These are phyloP conservation scores for Gonioctena quinquepunctata DNA, from an alignment of 1,140 invertebrate genomes.

Conservation along the genomic window DNA sequence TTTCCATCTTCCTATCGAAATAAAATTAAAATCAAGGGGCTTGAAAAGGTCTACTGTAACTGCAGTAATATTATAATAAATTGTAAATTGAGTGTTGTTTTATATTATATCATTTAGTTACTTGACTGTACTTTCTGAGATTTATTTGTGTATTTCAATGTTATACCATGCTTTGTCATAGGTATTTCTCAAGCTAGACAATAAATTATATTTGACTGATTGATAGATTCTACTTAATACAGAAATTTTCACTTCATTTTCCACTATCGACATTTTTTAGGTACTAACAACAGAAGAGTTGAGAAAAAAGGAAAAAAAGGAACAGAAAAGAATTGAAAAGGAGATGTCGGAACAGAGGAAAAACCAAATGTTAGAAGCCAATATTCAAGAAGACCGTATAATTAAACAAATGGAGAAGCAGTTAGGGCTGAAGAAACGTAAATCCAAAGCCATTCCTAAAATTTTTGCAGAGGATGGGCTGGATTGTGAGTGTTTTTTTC, in stretches of 20 bases:
- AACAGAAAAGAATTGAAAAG: conserved; percentile 58
- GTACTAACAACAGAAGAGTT: conserved; percentile 42
- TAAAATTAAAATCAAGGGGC: no score
- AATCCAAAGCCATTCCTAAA: conserved; percentile 74
- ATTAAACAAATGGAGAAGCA: conserved; percentile 84
- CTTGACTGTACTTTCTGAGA: not conserved
- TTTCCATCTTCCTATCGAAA: no score
- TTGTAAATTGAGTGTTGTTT: no score
- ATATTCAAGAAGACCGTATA: conserved; percentile 76
- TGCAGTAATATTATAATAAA: no score
- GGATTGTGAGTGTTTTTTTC: conserved; percentile 87
- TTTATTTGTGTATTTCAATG: not conserved
- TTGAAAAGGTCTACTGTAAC: no score
- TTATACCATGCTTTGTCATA: not conserved
- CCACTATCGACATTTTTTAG: conserved; percentile 20
- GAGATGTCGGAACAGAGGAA: conserved; percentile 64
- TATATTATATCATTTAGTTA: no score
- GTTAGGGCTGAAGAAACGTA: conserved; percentile 79
- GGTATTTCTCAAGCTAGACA: no score
- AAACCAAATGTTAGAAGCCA: conserved; percentile 69
- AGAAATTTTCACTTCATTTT: not conserved
- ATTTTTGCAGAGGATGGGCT: conserved; percentile 82
- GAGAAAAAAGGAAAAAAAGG: conserved; percentile 54
- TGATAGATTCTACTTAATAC: no score
- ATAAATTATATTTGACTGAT: no score